Evolutionary conservation across 2,888 invertebrate species (phyloP).

Genomic region (Flexamia atlantica): DNA sequence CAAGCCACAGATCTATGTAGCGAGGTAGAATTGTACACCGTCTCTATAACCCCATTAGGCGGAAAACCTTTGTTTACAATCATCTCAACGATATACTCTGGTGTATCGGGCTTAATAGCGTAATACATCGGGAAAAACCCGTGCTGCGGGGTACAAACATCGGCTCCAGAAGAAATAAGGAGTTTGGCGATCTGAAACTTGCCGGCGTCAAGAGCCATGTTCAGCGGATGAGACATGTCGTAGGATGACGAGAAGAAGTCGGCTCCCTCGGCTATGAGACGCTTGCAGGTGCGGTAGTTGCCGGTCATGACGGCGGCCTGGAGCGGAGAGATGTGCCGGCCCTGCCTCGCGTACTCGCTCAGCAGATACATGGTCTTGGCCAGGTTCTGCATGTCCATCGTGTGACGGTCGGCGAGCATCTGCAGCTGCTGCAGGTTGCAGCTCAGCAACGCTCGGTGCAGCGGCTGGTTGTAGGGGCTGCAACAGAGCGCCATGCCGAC

Average conservation of each 20-base stretch:
- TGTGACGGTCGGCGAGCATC: background rate
- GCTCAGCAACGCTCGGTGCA: background rate
- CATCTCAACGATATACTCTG: conserved; percentile 24
- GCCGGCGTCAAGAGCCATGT: background rate
- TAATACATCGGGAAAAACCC: conserved; percentile 36
- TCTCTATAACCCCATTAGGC: background rate
- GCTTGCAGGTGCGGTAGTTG: conserved; percentile 25
- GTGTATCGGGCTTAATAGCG: conserved; percentile 12
- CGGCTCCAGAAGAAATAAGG: conserved; percentile 11
- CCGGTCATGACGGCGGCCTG: conserved; percentile 10
- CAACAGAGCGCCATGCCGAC: background rate
- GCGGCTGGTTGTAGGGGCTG: background rate
- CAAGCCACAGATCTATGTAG: conserved; percentile 27
- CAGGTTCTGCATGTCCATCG: background rate
- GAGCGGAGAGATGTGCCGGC: background rate
- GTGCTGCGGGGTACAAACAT: background rate
- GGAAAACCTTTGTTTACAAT: conserved; percentile 32
- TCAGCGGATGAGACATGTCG: background rate
- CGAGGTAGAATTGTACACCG: background rate
- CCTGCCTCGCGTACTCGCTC: background rate
- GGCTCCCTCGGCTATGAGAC: conserved; percentile 25
- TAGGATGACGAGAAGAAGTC: background rate
- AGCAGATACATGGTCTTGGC: conserved; percentile 12
- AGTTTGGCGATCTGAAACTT: conserved; percentile 46
- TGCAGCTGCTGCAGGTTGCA: conserved; percentile 3